Evolutionary conservation across 2,113 vertebrate genomes (phyloP), one percentile per base, ranked within the genome.

Genomic region (Tragelaphus strepsiceros): DNA sequence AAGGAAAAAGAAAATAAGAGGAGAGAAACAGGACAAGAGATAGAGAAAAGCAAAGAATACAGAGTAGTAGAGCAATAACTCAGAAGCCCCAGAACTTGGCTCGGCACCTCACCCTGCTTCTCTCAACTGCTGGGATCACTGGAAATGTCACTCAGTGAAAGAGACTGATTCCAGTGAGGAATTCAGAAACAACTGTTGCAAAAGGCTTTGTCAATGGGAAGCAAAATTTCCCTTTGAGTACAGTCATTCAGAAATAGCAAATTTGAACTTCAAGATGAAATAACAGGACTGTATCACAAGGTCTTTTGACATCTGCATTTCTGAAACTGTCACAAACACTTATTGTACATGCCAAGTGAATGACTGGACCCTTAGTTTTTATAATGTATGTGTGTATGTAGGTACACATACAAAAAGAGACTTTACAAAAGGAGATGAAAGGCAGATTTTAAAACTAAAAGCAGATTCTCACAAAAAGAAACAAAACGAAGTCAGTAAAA

Each of bases 191-290:
- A 91, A 82, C 61, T 93, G 77, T 93, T 89, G 89, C 71, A 32
- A 91, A 89, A 87, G 22, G 22, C 67, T 89, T 51, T 91, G 26
- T 89, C 49, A 83, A 28, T 54, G 74, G 78, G 54, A 96, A 96
- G 19, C 32, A 71, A 93, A 88, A 21, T 90, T 96, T 91, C 28
- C 58, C 35, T 86, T 83, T 83, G 46, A 93, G 28, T 53, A 64
- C 19, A 74, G 88, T 62, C 30, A 97, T 58, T 94, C 59, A 98
- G 85, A 93, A 97, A 81, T 17, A 85, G 43, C 43, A 96, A 90
- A 56, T 94, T 53, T 86, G 26, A 97, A 53, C 83, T 71, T 43
- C 53, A 74, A 96, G 77, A 95, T 94, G n/a, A 95, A 97, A 92
- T 43, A 81, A 51, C 1, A 3, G 15, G 30, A 96, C 15, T 46